Conservation (phyloP, 2,797 vertebrate genomes). For the Gymnothorax reevesii region DNA sequence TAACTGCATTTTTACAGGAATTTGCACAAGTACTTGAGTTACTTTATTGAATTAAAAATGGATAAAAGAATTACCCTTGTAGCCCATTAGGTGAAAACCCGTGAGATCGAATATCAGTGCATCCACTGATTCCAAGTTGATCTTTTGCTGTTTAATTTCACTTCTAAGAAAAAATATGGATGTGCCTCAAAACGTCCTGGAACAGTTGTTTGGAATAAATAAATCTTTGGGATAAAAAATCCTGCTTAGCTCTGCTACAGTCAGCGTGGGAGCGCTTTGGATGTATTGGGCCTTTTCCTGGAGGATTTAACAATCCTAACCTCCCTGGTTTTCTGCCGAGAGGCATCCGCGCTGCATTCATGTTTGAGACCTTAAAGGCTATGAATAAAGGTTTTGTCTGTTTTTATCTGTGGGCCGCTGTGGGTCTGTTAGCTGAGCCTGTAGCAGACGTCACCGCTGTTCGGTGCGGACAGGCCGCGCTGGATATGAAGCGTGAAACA, state of each 20-base stretch:
- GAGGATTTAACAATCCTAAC: slow-evolving; percentile 12
- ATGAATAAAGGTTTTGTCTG: not conserved
- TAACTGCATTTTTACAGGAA: slow-evolving; percentile 50
- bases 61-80: not conserved
- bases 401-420: not conserved
- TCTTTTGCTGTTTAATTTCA: too few relatives aligned
- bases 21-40: slow-evolving; percentile 45
- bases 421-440: not conserved
- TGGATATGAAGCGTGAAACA: not conserved
- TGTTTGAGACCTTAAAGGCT: not conserved
- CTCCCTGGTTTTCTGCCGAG: not conserved
- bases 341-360: not conserved
- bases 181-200: too few relatives aligned
- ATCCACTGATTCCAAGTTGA: too few relatives aligned
- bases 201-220: too few relatives aligned
- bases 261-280: not conserved
- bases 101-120: not conserved
- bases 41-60: slow-evolving; percentile 1
- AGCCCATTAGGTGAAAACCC: too few relatives aligned
- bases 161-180: too few relatives aligned
- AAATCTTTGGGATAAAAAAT: not conserved
- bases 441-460: not conserved
- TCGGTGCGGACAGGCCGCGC: not conserved
- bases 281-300: not conserved
- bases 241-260: not conserved